Conservation (phyloP, 1,140 invertebrate genomes). For the Seison nebaliae region DNA sequence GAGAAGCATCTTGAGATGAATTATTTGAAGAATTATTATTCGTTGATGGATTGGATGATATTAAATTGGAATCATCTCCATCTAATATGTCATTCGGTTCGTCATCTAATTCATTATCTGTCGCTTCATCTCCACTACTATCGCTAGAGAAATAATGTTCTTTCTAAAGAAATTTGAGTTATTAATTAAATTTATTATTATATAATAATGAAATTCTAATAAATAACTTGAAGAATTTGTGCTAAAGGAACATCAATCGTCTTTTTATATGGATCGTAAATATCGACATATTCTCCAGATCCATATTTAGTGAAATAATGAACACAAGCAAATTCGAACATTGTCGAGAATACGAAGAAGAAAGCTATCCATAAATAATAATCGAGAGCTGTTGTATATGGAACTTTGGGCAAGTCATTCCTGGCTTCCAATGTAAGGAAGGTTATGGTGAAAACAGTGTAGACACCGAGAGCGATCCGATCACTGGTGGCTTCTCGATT, state of each 20-base stretch:
- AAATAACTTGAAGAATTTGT: slow-evolving; percentile 1
- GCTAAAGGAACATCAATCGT: background rate
- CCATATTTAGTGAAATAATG: slow-evolving; percentile 61
- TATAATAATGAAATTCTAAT: background rate
- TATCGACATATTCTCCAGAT: slow-evolving; percentile 12
- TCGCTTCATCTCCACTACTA: background rate
- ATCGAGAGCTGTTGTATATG: slow-evolving; percentile 61
- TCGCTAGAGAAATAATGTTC: no score
- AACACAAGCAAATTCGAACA: slow-evolving; percentile 68
- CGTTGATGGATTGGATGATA: no score
- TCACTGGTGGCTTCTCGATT: slow-evolving; percentile 37
- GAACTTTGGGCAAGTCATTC: slow-evolving; percentile 34
- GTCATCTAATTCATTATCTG: background rate
- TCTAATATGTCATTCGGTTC: no score
- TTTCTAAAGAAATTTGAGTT: background rate
- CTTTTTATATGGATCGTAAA: background rate
- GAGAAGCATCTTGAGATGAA: no score
- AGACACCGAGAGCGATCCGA: slow-evolving; percentile 28
- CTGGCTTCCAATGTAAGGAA: slow-evolving; percentile 35
- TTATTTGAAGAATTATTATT: no score
- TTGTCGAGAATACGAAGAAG: slow-evolving; percentile 63
- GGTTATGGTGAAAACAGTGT: slow-evolving; percentile 36
- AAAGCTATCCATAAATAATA: slow-evolving; percentile 77
- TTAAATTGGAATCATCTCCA: no score
- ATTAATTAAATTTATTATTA: background rate